Evolutionary conservation across 2,888 invertebrate species (phyloP).

Genomic region (Limulus polyphemus): DNA sequence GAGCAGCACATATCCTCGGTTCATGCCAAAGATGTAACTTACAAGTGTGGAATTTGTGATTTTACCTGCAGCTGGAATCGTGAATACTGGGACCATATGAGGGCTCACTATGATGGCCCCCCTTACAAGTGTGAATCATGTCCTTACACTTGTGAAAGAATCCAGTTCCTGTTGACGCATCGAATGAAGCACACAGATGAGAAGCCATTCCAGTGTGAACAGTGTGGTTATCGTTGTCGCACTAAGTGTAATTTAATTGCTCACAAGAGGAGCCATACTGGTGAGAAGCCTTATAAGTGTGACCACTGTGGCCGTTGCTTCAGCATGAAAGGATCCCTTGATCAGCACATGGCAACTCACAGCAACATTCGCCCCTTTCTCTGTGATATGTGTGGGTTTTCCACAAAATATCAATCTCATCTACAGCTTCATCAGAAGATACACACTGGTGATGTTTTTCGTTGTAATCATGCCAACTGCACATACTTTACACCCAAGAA

Average conservation of each 20-base stretch:
- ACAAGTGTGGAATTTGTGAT: constrained; percentile 49
- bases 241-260: constrained; percentile 46
- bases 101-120: constrained; percentile 46
- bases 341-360: constrained; percentile 47
- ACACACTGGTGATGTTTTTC: constrained; percentile 50
- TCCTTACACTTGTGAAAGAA: constrained; percentile 40
- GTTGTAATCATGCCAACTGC: constrained; percentile 49
- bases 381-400: constrained; percentile 54
- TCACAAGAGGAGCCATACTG: constrained; percentile 48
- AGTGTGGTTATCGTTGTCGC: constrained; percentile 48
- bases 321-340: constrained; percentile 46
- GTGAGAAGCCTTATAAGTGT: constrained; percentile 46
- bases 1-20: constrained; percentile 45
- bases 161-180: constrained; percentile 48
- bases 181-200: constrained; percentile 45
- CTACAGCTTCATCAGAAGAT: constrained; percentile 51
- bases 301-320: constrained; percentile 48
- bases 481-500: constrained; percentile 51
- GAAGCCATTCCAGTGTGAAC: constrained; percentile 40
- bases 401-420: constrained; percentile 52
- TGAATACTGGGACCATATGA: constrained; percentile 49
- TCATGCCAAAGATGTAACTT: constrained; percentile 47
- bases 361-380: constrained; percentile 45
- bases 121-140: constrained; percentile 52
- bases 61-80: constrained; percentile 51